phyloP scores from a whole-genome alignment of 2,888 invertebrate species.

The Drosophila demipolita region DNA sequence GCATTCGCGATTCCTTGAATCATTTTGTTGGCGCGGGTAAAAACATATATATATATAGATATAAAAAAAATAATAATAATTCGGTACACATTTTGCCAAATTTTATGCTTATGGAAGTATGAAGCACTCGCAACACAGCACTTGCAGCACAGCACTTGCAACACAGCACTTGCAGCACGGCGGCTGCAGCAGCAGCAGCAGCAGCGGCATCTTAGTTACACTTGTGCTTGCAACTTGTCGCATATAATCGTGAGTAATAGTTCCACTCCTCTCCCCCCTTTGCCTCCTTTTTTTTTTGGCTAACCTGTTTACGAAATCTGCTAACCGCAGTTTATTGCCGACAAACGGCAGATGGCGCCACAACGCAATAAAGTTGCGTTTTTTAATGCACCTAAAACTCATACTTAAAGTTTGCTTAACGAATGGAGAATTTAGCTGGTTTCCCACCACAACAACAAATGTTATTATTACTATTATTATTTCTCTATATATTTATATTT shows the following conservation, averaged over 20 bases:
- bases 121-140: slow-evolving; percentile 1
- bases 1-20: slow-evolving; percentile 1
- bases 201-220: slow-evolving; percentile 50
- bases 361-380: not conserved
- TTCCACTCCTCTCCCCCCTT: not conserved
- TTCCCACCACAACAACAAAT: not conserved
- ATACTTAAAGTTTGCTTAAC: not conserved
- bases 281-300: not conserved
- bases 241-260: slow-evolving; percentile 56
- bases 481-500: too few species aligned
- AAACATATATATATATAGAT: slow-evolving; percentile 3
- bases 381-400: not conserved
- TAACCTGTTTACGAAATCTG: slow-evolving; percentile 20
- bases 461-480: not conserved
- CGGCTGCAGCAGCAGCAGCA: slow-evolving; percentile 12
- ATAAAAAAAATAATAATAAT: slow-evolving; percentile 34
- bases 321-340: slow-evolving; percentile 38
- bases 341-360: slow-evolving; percentile 53
- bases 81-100: slow-evolving; percentile 52
- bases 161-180: slow-evolving; percentile 21
- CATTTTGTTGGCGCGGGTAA: slow-evolving; percentile 52
- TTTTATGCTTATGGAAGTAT: slow-evolving; percentile 45
- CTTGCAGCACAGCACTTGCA: slow-evolving; percentile 21
- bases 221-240: slow-evolving; percentile 38
- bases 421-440: not conserved